Conservation (phyloP, 2,797 vertebrate species). For the Tapera naevia region DNA sequence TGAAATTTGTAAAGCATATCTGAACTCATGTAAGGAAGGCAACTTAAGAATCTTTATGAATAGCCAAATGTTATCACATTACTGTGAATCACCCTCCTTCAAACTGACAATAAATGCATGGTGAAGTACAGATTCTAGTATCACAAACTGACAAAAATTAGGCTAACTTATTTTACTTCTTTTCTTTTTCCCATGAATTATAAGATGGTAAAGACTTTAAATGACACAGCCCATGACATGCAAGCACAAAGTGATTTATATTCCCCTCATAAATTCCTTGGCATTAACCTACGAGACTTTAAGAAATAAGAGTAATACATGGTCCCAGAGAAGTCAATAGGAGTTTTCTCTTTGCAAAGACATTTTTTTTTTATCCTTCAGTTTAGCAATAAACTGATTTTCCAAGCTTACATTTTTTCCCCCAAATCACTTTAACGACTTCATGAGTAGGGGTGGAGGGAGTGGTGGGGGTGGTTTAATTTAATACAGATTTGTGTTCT, state of each 20-base stretch:
- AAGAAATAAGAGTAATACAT: background rate
- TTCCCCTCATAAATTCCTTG: background rate
- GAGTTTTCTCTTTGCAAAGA: background rate
- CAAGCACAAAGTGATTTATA: background rate
- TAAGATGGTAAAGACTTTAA: background rate
- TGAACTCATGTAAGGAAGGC: background rate
- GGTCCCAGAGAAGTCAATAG: background rate
- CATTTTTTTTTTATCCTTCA: background rate
- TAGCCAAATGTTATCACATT: background rate
- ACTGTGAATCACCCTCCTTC: background rate
- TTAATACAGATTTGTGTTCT: background rate
- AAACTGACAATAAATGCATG: background rate
- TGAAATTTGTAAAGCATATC: background rate
- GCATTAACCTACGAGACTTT: background rate
- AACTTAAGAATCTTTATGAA: background rate
- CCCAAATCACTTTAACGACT: background rate
- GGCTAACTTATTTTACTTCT: background rate
- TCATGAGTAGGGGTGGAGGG: background rate
- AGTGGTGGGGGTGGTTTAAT: background rate
- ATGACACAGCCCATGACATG: background rate
- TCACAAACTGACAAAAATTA: background rate
- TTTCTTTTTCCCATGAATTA: background rate
- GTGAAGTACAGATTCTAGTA: background rate
- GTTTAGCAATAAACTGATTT: conserved; percentile 2
- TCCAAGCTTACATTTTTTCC: background rate